phyloP scores from a whole-genome alignment of 92 coral and sea anemone genomes.

The Epizoanthus illoricatus region DNA sequence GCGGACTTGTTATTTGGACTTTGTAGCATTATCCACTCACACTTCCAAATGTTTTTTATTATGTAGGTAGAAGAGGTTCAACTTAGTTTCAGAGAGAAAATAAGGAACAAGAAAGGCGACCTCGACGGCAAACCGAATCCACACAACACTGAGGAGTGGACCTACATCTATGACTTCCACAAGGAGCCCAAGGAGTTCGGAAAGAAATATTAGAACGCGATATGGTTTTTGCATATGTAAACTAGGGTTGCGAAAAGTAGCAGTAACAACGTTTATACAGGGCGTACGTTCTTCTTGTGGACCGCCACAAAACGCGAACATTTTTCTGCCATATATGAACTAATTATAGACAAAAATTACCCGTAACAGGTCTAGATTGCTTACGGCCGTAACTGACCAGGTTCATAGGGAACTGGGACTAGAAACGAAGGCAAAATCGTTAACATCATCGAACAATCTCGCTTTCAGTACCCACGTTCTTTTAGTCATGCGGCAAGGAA shows the following conservation, averaged over 20 bases:
- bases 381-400: too few species aligned
- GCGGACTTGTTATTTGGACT: too few species aligned
- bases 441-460: too few species aligned
- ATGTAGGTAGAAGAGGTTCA: constrained; percentile 72
- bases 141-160: constrained; percentile 72
- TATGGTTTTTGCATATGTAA: too few species aligned
- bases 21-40: too few species aligned
- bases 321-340: not conserved
- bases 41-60: too few species aligned
- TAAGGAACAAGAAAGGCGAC: constrained; percentile 51
- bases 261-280: not conserved
- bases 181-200: constrained; percentile 58
- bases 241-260: not conserved
- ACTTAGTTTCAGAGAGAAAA: constrained; percentile 71
- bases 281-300: not conserved
- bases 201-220: constrained; percentile 53
- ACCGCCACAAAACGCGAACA: not conserved
- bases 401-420: not conserved
- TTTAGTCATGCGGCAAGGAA: too few species aligned
- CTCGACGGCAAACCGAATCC: constrained; percentile 77
- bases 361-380: not conserved
- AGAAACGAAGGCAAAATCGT: too few species aligned
- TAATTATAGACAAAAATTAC: not conserved
- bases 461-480: too few species aligned
- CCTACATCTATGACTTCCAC: constrained; percentile 77